phyloP scores from a whole-genome alignment of 2,888 invertebrate genomes.

The Rhorus exstirpatorius region DNA sequence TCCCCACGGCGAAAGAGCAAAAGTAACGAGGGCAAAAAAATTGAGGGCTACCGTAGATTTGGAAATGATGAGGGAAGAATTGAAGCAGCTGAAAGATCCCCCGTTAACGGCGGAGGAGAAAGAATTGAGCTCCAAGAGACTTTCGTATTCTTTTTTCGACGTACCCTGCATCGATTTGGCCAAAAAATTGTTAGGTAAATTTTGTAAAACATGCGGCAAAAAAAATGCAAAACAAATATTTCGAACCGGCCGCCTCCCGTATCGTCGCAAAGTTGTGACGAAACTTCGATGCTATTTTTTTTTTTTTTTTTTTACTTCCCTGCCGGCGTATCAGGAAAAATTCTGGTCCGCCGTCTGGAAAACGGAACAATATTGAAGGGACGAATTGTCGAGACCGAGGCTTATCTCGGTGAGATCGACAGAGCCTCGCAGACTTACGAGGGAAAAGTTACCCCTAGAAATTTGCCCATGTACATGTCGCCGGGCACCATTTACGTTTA shows the following conservation, averaged over 20 bases:
- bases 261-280: background rate
- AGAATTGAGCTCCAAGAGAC: constrained; percentile 76
- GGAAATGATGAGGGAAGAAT: constrained; percentile 78
- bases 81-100: constrained; percentile 83
- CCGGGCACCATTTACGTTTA: constrained; percentile 91
- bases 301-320: background rate
- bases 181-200: constrained; percentile 86
- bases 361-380: constrained; percentile 88
- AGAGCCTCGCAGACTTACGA: constrained; percentile 89
- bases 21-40: constrained; percentile 68
- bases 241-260: background rate
- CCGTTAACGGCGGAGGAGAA: constrained; percentile 80
- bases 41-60: constrained; percentile 74
- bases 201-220: background rate
- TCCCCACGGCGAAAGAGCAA: constrained; percentile 17
- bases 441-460: constrained; percentile 88
- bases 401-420: constrained; percentile 90
- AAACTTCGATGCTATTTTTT: background rate
- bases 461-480: constrained; percentile 91
- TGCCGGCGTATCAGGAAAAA: constrained; percentile 86
- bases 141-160: constrained; percentile 85
- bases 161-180: constrained; percentile 87
- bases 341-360: constrained; percentile 87
- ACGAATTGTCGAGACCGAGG: constrained; percentile 91
- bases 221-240: background rate